Conservation (phyloP, 2,797 vertebrate species). For the Liasis olivaceus region DNA sequence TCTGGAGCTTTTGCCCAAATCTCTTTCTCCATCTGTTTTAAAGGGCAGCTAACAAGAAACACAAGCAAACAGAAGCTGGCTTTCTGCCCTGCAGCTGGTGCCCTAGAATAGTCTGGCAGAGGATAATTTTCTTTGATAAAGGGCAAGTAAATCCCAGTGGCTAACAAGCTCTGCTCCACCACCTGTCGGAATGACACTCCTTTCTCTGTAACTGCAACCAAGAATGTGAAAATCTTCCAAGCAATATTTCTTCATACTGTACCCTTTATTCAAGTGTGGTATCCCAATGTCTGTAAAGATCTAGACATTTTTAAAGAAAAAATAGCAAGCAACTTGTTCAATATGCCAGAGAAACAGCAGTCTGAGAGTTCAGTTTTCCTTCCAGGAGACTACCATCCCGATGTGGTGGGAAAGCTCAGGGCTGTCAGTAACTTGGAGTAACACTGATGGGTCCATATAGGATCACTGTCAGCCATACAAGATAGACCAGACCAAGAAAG, state of each 20-base stretch:
- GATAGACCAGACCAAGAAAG: neutral
- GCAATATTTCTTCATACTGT: neutral
- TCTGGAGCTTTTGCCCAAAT: constrained; percentile 14
- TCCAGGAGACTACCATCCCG: neutral
- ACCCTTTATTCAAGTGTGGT: neutral
- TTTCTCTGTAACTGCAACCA: neutral
- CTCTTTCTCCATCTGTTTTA: constrained; percentile 32
- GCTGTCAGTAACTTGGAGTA: neutral
- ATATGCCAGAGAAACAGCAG: neutral
- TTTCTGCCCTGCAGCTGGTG: constrained; percentile 11
- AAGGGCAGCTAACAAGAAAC: constrained; percentile 25
- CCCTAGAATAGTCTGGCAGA: neutral
- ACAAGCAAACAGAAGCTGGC: constrained; percentile 22
- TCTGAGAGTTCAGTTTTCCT: neutral
- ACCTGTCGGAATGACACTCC: neutral
- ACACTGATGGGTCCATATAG: neutral
- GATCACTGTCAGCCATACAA: neutral
- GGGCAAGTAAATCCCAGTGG: constrained; percentile 23
- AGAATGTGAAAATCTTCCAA: neutral
- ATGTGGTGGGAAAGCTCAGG: neutral
- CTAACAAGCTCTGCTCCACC: neutral
- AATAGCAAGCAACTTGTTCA: neutral
- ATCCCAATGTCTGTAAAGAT: neutral
- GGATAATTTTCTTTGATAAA: constrained; percentile 26
- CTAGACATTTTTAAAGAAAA: neutral